Conservation (phyloP, 2,113 vertebrate genomes). For the Erythrocebus patas region DNA sequence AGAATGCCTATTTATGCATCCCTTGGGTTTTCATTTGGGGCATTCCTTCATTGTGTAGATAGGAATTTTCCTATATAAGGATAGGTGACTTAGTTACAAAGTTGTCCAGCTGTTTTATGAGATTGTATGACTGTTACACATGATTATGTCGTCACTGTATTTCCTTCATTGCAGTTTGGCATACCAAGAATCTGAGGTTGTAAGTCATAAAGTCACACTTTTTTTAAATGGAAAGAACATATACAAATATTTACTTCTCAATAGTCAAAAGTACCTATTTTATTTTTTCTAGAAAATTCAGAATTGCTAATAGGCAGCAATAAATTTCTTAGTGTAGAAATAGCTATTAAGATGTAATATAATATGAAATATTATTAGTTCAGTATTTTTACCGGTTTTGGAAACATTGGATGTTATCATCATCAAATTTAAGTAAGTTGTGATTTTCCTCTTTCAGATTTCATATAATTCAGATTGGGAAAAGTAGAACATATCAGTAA, state of each 20-base stretch:
- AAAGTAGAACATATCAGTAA: background rate
- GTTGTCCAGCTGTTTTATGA: slow-evolving; percentile 34
- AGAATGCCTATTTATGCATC: slow-evolving; percentile 26
- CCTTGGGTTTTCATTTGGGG: slow-evolving; percentile 22
- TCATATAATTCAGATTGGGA: background rate
- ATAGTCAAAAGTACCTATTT: background rate
- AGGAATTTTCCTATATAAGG: slow-evolving; percentile 45
- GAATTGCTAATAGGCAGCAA: background rate
- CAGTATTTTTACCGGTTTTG: background rate
- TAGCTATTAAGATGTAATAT: background rate
- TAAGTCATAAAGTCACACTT: background rate
- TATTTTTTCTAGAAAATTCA: slow-evolving; percentile 13
- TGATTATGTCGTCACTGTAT: slow-evolving; percentile 33
- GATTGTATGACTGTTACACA: slow-evolving; percentile 18
- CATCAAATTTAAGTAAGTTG: background rate
- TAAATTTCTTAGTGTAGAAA: background rate
- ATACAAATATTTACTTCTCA: slow-evolving; percentile 13
- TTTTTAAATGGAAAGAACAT: slow-evolving; percentile 24
- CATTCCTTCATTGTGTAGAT: slow-evolving; percentile 6
- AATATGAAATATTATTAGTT: background rate
- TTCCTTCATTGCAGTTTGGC: slow-evolving; percentile 45
- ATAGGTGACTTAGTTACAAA: slow-evolving; percentile 38
- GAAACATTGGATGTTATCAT: background rate
- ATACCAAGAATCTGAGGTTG: background rate
- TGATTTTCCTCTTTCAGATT: slow-evolving; percentile 13